Base-by-base conservation (phyloP, 2,113 vertebrate genomes). In the Haemorhous mexicanus region DNA sequence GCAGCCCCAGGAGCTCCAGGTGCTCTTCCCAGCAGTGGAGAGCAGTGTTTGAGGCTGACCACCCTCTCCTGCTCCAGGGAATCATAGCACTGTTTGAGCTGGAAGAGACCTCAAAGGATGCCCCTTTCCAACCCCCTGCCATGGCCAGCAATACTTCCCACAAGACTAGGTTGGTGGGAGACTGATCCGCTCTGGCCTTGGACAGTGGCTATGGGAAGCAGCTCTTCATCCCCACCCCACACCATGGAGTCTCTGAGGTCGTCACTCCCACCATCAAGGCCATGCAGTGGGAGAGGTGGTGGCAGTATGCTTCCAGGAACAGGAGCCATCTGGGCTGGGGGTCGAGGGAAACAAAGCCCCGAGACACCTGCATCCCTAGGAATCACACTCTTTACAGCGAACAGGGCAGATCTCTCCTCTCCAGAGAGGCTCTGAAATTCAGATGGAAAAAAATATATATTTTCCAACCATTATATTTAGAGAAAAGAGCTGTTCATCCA, bases 401-500 rank as follows among this genome's bases (percentile, higher is more conserved):
- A 66, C 18, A 13, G 44, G 58, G 41, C 49, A 72, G n/a, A 39
- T 52, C 24, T 61, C 70, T 76, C n/a, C 28, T 58, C 43, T 87
- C 43, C 1, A 1, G 72, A 82, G 62, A 76, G 58, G 23, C 62
- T 80, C 67, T 1, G 1, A 84, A 69, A 92, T 77, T 92, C 55
- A 80, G 61, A 74, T 72, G 92, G 87, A 89, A 95, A 95, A 95
- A 95, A 69, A 63, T 0, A 24, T 3, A 12, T 27, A n/a, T 91
- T 95, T 95, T 93, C 88, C 85, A 80, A 52, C 55, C 3, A 1
- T 88, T 95, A 50, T 63, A 88, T 90, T 95, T 94, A 16, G 49
- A 12, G 7, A 66, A 94, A 77, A 78, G 87, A 90, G 75, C 90
- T 87, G 90, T 94, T 96, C 87, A 53, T 93, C 87, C 90, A 93